Base-by-base conservation (phyloP, 2,797 vertebrate species). In the Acanthopagrus latus region DNA sequence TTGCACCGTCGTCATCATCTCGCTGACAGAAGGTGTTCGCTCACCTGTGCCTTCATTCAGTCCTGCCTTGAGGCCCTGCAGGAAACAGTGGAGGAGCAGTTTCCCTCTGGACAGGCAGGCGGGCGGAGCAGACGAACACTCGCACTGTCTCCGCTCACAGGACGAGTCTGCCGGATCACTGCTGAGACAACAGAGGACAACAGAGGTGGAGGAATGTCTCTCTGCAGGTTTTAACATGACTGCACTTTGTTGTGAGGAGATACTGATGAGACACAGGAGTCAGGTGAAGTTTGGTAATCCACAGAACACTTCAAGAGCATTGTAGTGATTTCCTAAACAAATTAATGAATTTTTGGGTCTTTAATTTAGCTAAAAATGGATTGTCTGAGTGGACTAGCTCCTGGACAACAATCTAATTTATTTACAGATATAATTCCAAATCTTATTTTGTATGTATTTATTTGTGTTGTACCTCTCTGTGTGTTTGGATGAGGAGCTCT, bases 11-110 rank as follows among this genome's bases (percentile, higher is more conserved):
- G 6, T 58, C 3, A 43, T 12, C 12, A 44, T 44, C 43, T 44
- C 13, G 10, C 43, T 44, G 11, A n/a, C 18, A 33, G 17, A 43
- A 46, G 44, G 12, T 63, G 43, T 29, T 5, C 7, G 18, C 64
- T 89, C 29, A 95, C 95, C 95, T 92, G 93, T 93, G 54, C 87
- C 91, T 43, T 92, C 93, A 4, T 78, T 91, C 59, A 94, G 88
- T 23, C 93, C 92, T 0, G 94, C 94, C 56, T 92, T 91, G 54
- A 95, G 90, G 2, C 95, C 95, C 88, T 96, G 95, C 38, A 96
- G 93, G 91, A 94, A 96, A 52, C 94, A 94, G 86, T 94, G 95
- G 6, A 96, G 94, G 0, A 96, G 93, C 63, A 95, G 88, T 5
- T 93, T 91, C 18, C 93, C 95, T 76, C 92, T 87, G 78, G 87